Evolutionary conservation across 2,113 vertebrate genomes (phyloP).

Genomic region (Vicugna pacos): DNA sequence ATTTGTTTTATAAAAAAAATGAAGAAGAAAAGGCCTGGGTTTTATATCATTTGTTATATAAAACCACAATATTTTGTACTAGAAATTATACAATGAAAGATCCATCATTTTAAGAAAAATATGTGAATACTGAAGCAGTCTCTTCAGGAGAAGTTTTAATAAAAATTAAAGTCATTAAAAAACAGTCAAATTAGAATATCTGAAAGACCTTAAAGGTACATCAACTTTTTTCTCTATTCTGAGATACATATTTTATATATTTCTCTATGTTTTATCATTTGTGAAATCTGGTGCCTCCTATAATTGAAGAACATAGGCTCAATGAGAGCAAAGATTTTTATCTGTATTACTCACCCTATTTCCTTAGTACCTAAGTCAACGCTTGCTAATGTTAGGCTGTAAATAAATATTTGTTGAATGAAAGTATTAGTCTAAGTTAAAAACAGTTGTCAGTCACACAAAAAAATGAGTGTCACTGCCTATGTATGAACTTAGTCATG

Average conservation of each 20-base stretch:
- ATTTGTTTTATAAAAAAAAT: not conserved
- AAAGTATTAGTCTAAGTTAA: not conserved
- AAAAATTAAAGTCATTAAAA: slow-evolving; percentile 37
- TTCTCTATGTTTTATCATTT: not conserved
- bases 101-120: not conserved
- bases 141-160: not conserved
- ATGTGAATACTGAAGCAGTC: not conserved
- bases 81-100: slow-evolving; percentile 18
- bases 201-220: not conserved
- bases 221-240: not conserved
- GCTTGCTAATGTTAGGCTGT: not conserved
- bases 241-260: not conserved
- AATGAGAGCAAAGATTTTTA: not conserved
- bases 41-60: not conserved
- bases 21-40: not conserved
- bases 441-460: not conserved
- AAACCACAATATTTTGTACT: not conserved
- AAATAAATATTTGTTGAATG: not conserved
- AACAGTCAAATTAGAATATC: not conserved
- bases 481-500: not conserved
- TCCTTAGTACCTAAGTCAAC: not conserved
- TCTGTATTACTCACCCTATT: not conserved
- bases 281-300: not conserved
- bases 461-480: not conserved
- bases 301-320: not conserved